Conservation (phyloP, 2,888 invertebrate genomes). For the Fragum sueziense region DNA sequence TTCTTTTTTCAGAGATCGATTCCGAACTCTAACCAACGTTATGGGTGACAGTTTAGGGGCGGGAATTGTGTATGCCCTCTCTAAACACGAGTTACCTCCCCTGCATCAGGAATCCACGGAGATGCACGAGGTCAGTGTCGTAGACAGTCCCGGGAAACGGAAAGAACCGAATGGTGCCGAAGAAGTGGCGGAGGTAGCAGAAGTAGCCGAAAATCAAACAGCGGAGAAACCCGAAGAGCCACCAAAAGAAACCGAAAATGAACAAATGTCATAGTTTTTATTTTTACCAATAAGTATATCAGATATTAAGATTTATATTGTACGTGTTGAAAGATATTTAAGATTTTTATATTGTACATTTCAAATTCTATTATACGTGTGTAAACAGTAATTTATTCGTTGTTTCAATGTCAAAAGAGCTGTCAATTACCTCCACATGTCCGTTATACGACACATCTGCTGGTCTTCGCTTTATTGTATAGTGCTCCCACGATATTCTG, state of each 20-base stretch:
- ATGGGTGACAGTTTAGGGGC: slow-evolving; percentile 97
- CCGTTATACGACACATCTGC: too few relatives aligned
- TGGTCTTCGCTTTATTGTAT: too few relatives aligned
- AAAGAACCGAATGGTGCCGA: slow-evolving; percentile 57
- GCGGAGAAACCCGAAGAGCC: not conserved
- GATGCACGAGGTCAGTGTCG: slow-evolving; percentile 27
- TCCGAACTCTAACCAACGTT: slow-evolving; percentile 91
- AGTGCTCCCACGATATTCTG: too few relatives aligned
- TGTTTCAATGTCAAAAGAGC: too few relatives aligned
- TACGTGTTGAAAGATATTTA: too few relatives aligned
- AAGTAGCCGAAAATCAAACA: slow-evolving; percentile 3
- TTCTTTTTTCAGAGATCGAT: slow-evolving; percentile 84
- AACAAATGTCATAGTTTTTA: not conserved
- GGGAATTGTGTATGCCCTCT: slow-evolving; percentile 92
- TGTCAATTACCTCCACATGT: too few relatives aligned
- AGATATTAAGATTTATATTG: too few relatives aligned
- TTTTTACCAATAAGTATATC: too few relatives aligned
- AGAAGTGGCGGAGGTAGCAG: slow-evolving; percentile 38
- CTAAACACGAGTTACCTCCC: slow-evolving; percentile 75
- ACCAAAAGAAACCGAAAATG: not conserved
- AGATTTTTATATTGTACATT: too few relatives aligned
- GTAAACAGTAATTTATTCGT: too few relatives aligned
- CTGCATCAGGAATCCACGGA: slow-evolving; percentile 61
- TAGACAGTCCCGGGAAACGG: slow-evolving; percentile 32
- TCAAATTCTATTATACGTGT: too few relatives aligned